Evolutionary conservation across 2,888 invertebrate species (phyloP), one percentile per base, ranked within the genome.

Genomic region (Iselma pallidipennis): DNA sequence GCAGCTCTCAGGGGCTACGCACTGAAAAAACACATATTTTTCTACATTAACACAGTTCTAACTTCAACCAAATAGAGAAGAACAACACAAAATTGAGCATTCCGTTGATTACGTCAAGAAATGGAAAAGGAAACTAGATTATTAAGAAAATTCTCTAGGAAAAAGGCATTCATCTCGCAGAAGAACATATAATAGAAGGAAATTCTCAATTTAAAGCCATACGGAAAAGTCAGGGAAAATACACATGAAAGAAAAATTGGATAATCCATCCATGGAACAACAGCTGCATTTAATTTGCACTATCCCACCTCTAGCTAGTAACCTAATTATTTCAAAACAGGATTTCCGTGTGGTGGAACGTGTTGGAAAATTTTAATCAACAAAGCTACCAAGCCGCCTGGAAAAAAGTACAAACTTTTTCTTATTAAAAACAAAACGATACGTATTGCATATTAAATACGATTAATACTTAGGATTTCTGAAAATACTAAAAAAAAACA

Each of bases 1-100:
- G 69, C 69, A 67, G 67, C 71, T 71, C 66, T 71, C 73, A 53
- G 71, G 68, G 66, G 67, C 69, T 71, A 69, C 61, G 63, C 69
- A 65, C 72, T 72, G 70, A 6, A 69, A 69, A n/a, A n/a, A n/a
- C n/a, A n/a, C n/a, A n/a, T n/a, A n/a, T n/a, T n/a, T n/a, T n/a
- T n/a, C n/a, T n/a, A n/a, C n/a, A n/a, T n/a, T n/a, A n/a, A n/a
- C n/a, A n/a, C n/a, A n/a, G n/a, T n/a, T n/a, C n/a, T n/a, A n/a
- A n/a, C n/a, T n/a, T n/a, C n/a, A n/a, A n/a, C n/a, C n/a, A 37
- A 53, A 66, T 53, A 63, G 45, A 53, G 10, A 54, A 14, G 5
- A 31, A 19, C 19, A 51, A 25, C 7, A 4, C 4, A 25, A 25
- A 6, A 25, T 25, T 25, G 25, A 25, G 25, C 25, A 6, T 6